phyloP scores from a whole-genome alignment of 2,888 invertebrate genomes.

The Tethea ocularis region DNA sequence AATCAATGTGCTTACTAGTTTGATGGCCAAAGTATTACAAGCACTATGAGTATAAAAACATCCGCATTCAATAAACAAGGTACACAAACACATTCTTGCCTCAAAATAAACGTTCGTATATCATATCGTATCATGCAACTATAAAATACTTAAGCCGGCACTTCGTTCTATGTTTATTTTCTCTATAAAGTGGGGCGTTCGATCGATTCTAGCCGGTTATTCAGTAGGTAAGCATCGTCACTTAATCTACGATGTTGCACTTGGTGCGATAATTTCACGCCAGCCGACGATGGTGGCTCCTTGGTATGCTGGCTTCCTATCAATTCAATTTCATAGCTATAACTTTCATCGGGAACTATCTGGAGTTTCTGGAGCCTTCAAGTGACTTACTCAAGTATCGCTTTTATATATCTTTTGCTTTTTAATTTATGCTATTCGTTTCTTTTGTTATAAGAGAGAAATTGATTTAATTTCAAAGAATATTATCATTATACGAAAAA shows the following conservation, averaged over 20 bases:
- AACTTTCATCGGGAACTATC: conserved; percentile 48
- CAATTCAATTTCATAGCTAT: conserved; percentile 71
- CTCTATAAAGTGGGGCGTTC: conserved; percentile 54
- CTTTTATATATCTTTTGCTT: not conserved
- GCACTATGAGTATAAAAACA: not conserved
- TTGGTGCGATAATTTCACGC: conserved; percentile 70
- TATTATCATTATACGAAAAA: not conserved
- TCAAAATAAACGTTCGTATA: not conserved
- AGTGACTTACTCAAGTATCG: not conserved
- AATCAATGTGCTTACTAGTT: too few species aligned
- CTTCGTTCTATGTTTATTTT: conserved; percentile 41
- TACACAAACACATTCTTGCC: conserved; percentile 8
- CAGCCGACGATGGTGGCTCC: conserved; percentile 31
- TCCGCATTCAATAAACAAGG: conserved; percentile 3
- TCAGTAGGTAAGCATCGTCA: conserved; percentile 52
- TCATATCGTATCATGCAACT: conserved; percentile 2
- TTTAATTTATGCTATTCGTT: conserved; percentile 1
- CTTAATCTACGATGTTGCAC: conserved; percentile 69
- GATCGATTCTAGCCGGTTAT: conserved; percentile 52
- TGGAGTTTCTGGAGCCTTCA: conserved; percentile 30
- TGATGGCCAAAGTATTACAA: too few species aligned
- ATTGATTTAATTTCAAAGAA: too few species aligned
- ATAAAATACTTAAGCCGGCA: conserved; percentile 12
- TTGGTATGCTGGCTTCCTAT: conserved; percentile 41
- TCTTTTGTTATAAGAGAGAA: not conserved